Base-by-base conservation (phyloP, 1,140 invertebrate species). In the Cydia strobilella region DNA sequence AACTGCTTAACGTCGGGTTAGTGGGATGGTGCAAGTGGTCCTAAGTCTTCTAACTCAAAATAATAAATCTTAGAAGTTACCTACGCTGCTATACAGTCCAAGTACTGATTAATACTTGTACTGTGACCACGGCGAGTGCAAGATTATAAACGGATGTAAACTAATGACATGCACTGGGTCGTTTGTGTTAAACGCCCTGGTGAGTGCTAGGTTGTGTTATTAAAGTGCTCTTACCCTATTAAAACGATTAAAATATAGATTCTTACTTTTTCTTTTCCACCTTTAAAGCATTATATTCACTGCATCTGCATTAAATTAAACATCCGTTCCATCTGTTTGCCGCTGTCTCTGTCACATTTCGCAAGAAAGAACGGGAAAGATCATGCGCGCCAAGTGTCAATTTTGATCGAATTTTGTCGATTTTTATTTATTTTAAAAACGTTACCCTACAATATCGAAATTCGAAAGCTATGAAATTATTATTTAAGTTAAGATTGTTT, bases 111-210 rank as follows among this genome's bases (percentile, higher is more conserved):
- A 54, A 54, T 7, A 54, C n/a, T 54, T 54, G n/a, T 18, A 54
- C 15, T 9, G 3, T 20, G 51, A 18, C 6, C n/a, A 54, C 20
- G 27, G 51, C 45, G 7, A 48, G 48, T 73, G 48, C 23, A 73
- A 31, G 25, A 66, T 48, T 27, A 59, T 73, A 25, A 54, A 59
- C 72, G 51, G 72, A 73, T 54, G 51, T 6, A 13, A 54, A 48
- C 48, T 73, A 35, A 66, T 66, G 27, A 18, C 63, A 66, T 35
- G 27, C 63, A 15, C 15, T 15, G 13, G 23, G 20, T 35, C 63
- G 27, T 35, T 35, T 31, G 31, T 66, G 63, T 66, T 35, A 35
- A 15, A 35, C 15, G 63, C 13, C 62, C 25, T 10, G 20, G 62
- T 25, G 25, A 65, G 23, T 13, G 62, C 62, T 63, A 25, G 20